Base-by-base conservation (phyloP, 1,140 invertebrate species). In the Papilio polyxenes region DNA sequence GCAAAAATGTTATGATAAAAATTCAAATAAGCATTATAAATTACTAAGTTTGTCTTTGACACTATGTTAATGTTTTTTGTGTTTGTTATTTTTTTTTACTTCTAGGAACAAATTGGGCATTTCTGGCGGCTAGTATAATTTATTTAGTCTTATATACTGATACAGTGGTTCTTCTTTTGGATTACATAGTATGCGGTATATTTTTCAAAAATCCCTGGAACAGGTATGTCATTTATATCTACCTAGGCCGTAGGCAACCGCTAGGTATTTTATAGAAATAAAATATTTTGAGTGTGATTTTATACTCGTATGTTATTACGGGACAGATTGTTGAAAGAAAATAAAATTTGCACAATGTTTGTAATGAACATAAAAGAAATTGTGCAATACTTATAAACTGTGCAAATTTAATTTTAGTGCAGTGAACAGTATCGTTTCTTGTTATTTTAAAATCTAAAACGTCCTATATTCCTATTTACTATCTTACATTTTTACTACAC, bases 171-270 rank as follows among this genome's bases (percentile, higher is more conserved):
- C 13, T 49, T 49, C 20, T 80, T 11, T 56, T 85, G 23, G 51
- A 83, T n/a, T 85, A 84, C 40, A 48, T 80, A 4, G 72, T 87
- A 49, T 59, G 23, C 20, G 86, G 84, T 15, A 13, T 87, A 17
- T 11, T 85, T 0, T 59, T 75, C 37, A 87, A 84, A 59, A 77
- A 77, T 11, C 86, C 86, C 51, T 87, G 86, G 86, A 84, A 85
- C 23, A 84, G 84, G 86, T 87, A n/a, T n/a, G n/a, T n/a, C n/a
- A n/a, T 75, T 13, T 62, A 37, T 31, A 5, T 65, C 13, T 59
- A 56, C 20, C 17, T n/a, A n/a, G n/a, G 23, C 23, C 23, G 0
- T 31, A 31, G 23, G 23, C 23, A 31, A 31, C 23, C 23, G 23
- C 23, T 31, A 31, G 23, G 23, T 31, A 31, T 31, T 31, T 31